phyloP scores from a whole-genome alignment of 2,888 invertebrate species.

The Elegia similella region DNA sequence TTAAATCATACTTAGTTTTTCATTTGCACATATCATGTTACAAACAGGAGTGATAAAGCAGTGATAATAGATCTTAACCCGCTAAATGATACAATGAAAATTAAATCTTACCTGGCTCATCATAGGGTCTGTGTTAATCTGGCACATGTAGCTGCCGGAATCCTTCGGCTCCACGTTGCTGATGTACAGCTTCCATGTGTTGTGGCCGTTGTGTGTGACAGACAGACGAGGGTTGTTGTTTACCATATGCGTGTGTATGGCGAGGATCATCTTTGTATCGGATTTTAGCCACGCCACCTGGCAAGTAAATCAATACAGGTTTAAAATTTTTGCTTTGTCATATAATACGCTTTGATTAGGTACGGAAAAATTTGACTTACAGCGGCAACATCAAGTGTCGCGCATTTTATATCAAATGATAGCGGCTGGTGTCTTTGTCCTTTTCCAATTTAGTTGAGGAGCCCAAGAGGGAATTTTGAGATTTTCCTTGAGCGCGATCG shows the following conservation, averaged over 20 bases:
- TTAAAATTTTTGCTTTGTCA: too few relatives aligned
- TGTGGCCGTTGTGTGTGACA: constrained; percentile 95
- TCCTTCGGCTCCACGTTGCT: constrained; percentile 93
- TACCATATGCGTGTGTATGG: constrained; percentile 94
- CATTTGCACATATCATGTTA: background rate
- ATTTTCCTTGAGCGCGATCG: too few relatives aligned
- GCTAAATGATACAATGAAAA: background rate
- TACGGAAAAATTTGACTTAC: too few relatives aligned
- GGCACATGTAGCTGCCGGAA: constrained; percentile 96
- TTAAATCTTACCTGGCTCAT: constrained; percentile 87
- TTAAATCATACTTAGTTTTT: background rate
- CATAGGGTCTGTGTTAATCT: constrained; percentile 95
- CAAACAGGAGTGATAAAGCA: background rate
- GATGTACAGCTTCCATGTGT: constrained; percentile 95
- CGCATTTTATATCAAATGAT: too few relatives aligned
- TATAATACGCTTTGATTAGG: too few relatives aligned
- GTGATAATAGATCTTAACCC: background rate
- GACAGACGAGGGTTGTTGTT: constrained; percentile 91
- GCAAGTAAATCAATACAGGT: constrained; percentile 17
- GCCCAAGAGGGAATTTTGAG: too few relatives aligned
- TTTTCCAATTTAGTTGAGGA: too few relatives aligned
- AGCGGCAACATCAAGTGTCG: too few relatives aligned
- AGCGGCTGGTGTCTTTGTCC: too few relatives aligned
- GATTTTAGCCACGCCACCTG: constrained; percentile 97
- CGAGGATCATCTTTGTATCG: constrained; percentile 93